Evolutionary conservation across 37 sponge, comb jelly and placozoan genomes (phyloP).

Genomic region (Sycon ciliatum): DNA sequence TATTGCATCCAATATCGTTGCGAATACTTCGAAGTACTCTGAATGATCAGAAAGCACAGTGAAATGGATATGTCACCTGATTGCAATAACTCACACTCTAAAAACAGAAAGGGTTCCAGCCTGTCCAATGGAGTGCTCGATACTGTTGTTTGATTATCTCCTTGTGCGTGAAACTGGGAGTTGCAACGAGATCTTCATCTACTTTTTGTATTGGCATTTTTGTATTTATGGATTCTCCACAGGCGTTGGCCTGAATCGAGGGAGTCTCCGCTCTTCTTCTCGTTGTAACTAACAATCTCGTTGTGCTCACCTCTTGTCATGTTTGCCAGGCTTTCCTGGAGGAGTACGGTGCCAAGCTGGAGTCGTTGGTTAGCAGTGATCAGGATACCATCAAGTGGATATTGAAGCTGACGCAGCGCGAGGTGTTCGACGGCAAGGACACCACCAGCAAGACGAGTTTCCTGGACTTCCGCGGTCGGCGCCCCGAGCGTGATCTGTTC

Average conservation of each 20-base stretch:
- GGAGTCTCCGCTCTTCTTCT: constrained; percentile 74
- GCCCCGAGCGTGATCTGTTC: constrained; percentile 45
- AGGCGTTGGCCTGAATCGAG: not conserved
- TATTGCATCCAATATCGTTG: no score
- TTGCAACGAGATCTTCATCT: not conserved
- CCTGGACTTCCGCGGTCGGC: constrained; percentile 52
- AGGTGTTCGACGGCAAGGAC: constrained; percentile 57
- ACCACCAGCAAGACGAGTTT: constrained; percentile 46
- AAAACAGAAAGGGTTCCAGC: no score
- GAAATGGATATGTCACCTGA: not conserved
- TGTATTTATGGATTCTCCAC: not conserved
- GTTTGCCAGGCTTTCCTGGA: constrained; percentile 51
- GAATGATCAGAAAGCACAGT: not conserved
- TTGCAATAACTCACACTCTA: not conserved
- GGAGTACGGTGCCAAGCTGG: constrained; percentile 47
- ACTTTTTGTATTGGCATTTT: not conserved
- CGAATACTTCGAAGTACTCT: no score
- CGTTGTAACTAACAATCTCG: constrained; percentile 34
- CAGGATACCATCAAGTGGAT: constrained; percentile 66
- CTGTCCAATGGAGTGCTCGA: no score
- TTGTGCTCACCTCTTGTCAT: constrained; percentile 49
- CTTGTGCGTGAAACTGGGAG: not conserved
- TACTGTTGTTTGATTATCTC: not conserved
- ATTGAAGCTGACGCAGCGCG: constrained; percentile 51
- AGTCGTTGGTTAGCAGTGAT: constrained; percentile 36